Base-by-base conservation (phyloP, 2,797 vertebrate species). In the Dipus sagitta region DNA sequence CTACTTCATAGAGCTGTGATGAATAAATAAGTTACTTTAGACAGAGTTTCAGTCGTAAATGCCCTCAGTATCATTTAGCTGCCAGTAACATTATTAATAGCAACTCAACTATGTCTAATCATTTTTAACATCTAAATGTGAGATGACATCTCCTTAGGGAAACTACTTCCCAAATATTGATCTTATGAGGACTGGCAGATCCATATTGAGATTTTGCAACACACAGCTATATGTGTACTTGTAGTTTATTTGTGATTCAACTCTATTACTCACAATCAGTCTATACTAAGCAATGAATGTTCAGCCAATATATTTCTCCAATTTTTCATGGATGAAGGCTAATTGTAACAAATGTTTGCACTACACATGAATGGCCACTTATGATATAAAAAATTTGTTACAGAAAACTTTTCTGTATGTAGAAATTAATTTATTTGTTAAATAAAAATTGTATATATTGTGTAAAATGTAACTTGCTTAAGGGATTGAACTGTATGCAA, bases 11-110 rank as follows among this genome's bases (percentile, higher is more conserved):
- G 12, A 68, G 20, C 3, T 86, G 6, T 80, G 72, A 58, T 83
- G 38, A 72, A 84, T 94, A 90, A 92, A 74, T 47, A 83, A 81
- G 30, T 88, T 90, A 81, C 26, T 90, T 92, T 12, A 24, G n/a
- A 71, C 75, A 75, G 54, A 92, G 15, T 75, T 86, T 89, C 24
- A 58, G 54, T 88, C 42, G 94, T 79, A 90, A 87, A 90, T 79
- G 15, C 0, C 12, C 38, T 91, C n/a, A 74, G 65, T 86, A 75
- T 79, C 58, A 52, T 87, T 82, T 75, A 81, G 23, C 30, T 86
- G 32, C 80, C 38, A 70, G 47, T 92, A 60, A 10, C 78, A 81
- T 87, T 83, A 83, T 79, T 91, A 91, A 86, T 74, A 84, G 21
- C 72, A 95, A 26, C 2, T 89, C 23, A 84, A 34, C 26, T 94